A percentile compares a stretch with the other conserved stretches of the same genome.
Evolutionary conservation across 1,140 invertebrate species (phyloP).

Genomic region (Odontomachus brunneus): DNA sequence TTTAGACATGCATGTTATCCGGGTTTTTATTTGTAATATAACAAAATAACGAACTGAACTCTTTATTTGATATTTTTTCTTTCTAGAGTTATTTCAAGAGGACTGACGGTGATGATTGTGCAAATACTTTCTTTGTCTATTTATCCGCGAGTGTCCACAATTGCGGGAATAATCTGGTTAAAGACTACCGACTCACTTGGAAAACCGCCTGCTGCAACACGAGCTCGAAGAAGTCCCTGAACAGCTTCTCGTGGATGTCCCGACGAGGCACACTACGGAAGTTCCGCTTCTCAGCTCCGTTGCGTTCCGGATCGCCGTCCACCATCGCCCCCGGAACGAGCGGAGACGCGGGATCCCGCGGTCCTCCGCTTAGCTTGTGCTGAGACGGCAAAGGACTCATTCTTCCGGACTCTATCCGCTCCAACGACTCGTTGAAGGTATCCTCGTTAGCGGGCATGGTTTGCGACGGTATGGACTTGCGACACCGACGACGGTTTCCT

Average conservation of each 20-base stretch:
- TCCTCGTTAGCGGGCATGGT: slow-evolving; percentile 80
- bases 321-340: background rate
- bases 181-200: slow-evolving; percentile 83
- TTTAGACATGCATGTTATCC: too few species aligned
- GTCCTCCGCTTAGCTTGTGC: background rate
- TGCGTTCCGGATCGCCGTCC: background rate
- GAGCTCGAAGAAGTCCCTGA: slow-evolving; percentile 89
- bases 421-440: slow-evolving; percentile 67
- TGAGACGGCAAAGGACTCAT: background rate
- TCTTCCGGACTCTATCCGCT: slow-evolving; percentile 2
- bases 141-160: background rate
- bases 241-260: slow-evolving; percentile 89
- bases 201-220: slow-evolving; percentile 91
- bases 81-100: too few species aligned
- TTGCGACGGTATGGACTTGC: slow-evolving; percentile 71
- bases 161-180: background rate
- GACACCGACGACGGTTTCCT: slow-evolving; percentile 79
- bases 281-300: background rate
- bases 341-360: background rate
- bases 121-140: too few species aligned
- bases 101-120: too few species aligned
- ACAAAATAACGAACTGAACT: background rate
- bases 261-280: slow-evolving; percentile 85
- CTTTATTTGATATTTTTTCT: background rate
- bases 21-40: background rate